Evolutionary conservation across 2,797 vertebrate species (phyloP).

Genomic region (Ceryle rudis): DNA sequence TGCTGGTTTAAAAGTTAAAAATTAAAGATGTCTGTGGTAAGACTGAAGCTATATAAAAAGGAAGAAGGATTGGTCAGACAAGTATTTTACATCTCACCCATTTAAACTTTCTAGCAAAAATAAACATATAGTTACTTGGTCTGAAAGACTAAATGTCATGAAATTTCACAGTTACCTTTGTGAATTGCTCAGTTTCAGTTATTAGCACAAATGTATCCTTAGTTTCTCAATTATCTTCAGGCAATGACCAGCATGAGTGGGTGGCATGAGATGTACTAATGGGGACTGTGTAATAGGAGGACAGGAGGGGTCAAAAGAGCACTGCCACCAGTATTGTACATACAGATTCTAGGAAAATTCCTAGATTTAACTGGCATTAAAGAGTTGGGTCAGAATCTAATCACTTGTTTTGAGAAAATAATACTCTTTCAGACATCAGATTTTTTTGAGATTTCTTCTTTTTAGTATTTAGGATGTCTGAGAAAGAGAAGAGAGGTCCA

Average conservation of each 20-base stretch:
- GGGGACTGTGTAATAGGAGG: background rate
- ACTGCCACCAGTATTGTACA: background rate
- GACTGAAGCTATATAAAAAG: background rate
- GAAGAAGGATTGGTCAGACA: background rate
- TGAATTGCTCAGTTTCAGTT: background rate
- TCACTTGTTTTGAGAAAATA: background rate
- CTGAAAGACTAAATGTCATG: background rate
- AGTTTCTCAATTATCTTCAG: background rate
- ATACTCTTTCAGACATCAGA: background rate
- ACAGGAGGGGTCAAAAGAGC: background rate
- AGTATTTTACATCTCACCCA: background rate
- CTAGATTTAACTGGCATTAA: background rate
- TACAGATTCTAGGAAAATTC: conserved; percentile 32
- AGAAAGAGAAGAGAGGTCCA: background rate
- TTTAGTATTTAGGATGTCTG: background rate
- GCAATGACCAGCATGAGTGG: background rate
- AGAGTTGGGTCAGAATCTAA: background rate
- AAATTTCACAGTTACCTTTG: background rate
- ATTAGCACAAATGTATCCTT: background rate
- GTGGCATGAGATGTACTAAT: background rate
- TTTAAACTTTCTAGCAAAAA: background rate
- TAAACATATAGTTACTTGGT: background rate
- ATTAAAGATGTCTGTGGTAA: background rate
- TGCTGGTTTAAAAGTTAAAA: background rate
- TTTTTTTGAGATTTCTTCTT: background rate